Conservation (phyloP, 2,888 invertebrate genomes). For the Pyrgus malvae region DNA sequence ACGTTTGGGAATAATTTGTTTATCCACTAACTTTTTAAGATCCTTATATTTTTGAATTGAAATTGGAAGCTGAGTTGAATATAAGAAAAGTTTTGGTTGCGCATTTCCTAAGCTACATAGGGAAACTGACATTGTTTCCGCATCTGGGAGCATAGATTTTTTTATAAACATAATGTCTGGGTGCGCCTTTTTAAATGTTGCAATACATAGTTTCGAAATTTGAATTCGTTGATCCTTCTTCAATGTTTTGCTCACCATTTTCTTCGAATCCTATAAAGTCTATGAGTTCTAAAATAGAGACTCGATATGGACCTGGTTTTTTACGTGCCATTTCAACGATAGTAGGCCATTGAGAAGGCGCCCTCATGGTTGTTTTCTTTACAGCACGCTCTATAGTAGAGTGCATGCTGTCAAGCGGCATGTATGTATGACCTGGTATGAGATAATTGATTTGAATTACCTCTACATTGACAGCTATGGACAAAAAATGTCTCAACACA, state of each 20-base stretch:
- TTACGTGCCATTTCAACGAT: background rate
- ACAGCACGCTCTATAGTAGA: background rate
- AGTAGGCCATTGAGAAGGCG: background rate
- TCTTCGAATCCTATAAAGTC: background rate
- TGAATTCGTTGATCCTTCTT: background rate
- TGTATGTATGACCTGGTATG: background rate
- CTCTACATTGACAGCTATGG: no score
- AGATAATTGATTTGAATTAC: background rate
- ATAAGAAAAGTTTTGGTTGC: no score
- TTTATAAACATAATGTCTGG: background rate
- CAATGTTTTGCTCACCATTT: background rate
- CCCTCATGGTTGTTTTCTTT: background rate
- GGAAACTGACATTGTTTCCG: no score
- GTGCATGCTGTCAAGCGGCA: background rate
- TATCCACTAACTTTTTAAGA: background rate
- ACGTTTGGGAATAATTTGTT: background rate
- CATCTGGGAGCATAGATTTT: no score
- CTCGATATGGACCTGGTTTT: background rate
- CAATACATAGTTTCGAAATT: background rate
- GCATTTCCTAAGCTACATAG: no score
- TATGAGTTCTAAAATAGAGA: background rate
- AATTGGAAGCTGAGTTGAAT: background rate
- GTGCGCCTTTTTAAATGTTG: background rate
- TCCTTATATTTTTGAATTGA: background rate
- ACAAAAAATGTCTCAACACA: no score